These are phyloP conservation scores for Amblyraja radiata DNA, from an alignment of 2,797 vertebrate species.

Conservation along the genomic window DNA sequence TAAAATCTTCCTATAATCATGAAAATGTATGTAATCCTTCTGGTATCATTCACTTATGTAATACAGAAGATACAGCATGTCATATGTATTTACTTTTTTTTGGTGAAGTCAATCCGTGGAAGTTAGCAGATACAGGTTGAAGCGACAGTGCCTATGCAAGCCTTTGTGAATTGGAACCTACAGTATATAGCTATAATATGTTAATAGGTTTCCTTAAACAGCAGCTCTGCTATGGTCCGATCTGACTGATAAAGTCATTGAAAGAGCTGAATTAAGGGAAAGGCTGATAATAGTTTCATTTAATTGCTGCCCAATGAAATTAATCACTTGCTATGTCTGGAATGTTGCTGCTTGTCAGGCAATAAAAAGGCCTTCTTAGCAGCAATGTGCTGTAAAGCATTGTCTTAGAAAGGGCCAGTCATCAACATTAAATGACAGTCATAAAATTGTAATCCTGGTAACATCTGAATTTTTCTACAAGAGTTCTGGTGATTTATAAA, in stretches of 20 bases:
- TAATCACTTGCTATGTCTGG: conserved; percentile 31
- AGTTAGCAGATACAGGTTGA: neutral
- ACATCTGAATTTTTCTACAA: neutral
- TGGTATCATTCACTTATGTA: neutral
- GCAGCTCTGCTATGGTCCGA: neutral
- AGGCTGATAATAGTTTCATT: conserved; percentile 30
- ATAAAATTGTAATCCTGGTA: conserved; percentile 7
- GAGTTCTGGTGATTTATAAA: neutral
- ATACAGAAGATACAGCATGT: neutral
- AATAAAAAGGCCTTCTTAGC: neutral
- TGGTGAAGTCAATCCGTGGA: neutral
- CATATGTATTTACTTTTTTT: too few relatives aligned
- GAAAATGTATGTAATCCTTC: neutral
- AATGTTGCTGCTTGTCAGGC: conserved; percentile 25
- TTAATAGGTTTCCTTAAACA: neutral
- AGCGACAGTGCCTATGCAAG: neutral
- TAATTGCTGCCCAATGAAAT: conserved; percentile 35
- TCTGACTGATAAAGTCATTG: conserved; percentile 10
- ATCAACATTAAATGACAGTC: conserved; percentile 14
- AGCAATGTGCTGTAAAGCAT: neutral
- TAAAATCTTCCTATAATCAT: neutral
- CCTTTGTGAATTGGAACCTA: neutral
- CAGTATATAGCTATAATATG: neutral
- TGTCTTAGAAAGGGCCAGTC: neutral
- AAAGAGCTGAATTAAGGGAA: conserved; percentile 16